Evolutionary conservation across 2,797 vertebrate genomes (phyloP), one percentile per base, ranked within the genome.

Genomic region (Argyrosomus regius): DNA sequence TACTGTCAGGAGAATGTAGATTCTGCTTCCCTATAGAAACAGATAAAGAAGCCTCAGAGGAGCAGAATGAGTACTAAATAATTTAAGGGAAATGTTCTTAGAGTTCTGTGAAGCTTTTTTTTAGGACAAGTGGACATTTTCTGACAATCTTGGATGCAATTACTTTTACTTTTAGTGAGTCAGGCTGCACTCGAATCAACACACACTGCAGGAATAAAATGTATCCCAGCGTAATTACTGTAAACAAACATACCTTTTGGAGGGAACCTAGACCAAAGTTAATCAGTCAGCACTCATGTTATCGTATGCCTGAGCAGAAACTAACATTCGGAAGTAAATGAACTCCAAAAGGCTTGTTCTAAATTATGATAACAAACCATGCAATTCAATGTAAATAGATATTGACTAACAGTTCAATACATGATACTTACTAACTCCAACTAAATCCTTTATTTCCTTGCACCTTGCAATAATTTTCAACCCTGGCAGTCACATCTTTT

Each of bases 81-180:
- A 87, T 87, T 83, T 71, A 80, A 16, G 12, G 31, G 53, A 60
- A 70, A 84, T 70, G 63, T 76, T 74, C 58, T 57, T 54, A 17
- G 26, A 45, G 13, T 67, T 75, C 4, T 62, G 3, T 22, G 1
- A 65, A 73, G 31, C 57, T 75, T 65, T 77, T 52, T 59, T 79
- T 67, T 31, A 59, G 54, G 6, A 77, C 80, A 88, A 78, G 63
- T 78, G 69, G 79, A 78, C 72, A 75, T 81, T 81, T 78, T 78
- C 50, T 66, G 65, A 75, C 79, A 66, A 60, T 72, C 74, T 62
- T 74, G 67, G 52, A 74, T 70, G 72, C 58, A 77, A 75, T 61
- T 50, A 85, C 17, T 79, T 77, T 60, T 39, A 64, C 58, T 14
- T 35, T 52, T 31, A 63, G 45, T 24, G 46, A 84, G 52, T 26